Evolutionary conservation across 1,140 invertebrate species (phyloP).

Genomic region (Bombus consobrinus): DNA sequence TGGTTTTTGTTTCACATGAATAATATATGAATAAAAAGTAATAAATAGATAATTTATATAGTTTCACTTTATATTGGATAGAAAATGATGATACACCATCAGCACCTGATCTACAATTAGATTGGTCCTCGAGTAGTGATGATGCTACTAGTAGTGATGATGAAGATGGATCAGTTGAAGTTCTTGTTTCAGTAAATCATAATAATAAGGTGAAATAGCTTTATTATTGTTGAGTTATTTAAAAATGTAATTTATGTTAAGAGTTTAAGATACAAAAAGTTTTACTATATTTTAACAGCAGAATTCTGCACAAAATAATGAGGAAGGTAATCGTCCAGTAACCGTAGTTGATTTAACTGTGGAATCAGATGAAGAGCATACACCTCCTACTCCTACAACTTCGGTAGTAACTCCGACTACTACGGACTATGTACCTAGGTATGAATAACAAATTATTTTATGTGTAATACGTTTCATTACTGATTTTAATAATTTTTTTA

Average conservation of each 20-base stretch:
- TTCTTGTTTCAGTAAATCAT: slow-evolving; percentile 79
- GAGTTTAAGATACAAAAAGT: slow-evolving; percentile 1
- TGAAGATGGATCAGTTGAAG: slow-evolving; percentile 85
- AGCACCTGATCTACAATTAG: slow-evolving; percentile 91
- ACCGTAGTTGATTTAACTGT: slow-evolving; percentile 87
- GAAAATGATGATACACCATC: slow-evolving; percentile 84
- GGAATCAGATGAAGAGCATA: slow-evolving; percentile 85
- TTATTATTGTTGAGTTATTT: slow-evolving; percentile 12
- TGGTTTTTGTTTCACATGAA: slow-evolving; percentile 33
- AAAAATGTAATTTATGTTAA: slow-evolving; percentile 22
- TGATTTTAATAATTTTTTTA: slow-evolving; percentile 41
- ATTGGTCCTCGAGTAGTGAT: slow-evolving; percentile 86
- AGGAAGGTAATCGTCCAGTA: slow-evolving; percentile 78
- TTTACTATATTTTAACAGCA: slow-evolving; percentile 59
- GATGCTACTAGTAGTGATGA: slow-evolving; percentile 83
- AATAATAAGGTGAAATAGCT: slow-evolving; percentile 65
- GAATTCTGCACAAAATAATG: slow-evolving; percentile 65
- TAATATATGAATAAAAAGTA: slow-evolving; percentile 29
- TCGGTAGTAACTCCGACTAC: slow-evolving; percentile 54
- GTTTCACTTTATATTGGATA: slow-evolving; percentile 50
- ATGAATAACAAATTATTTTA: slow-evolving; percentile 2
- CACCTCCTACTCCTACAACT: slow-evolving; percentile 60
- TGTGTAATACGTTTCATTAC: not conserved
- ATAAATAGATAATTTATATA: not conserved
- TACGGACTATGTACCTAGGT: slow-evolving; percentile 65